Evolutionary conservation across 2,888 invertebrate genomes (phyloP).

Genomic region (Agelastica alni): DNA sequence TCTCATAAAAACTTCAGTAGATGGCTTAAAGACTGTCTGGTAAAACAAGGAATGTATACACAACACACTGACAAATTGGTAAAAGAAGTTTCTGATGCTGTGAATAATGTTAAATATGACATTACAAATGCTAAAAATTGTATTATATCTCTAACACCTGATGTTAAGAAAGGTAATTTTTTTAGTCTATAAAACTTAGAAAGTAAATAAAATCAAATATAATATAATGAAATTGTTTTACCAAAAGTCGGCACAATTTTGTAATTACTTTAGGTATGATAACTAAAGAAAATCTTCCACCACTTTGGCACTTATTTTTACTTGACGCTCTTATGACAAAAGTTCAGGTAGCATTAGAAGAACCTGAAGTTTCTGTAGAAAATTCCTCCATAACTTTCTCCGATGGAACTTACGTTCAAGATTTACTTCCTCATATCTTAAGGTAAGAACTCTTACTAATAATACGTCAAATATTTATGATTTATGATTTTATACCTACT

Average conservation of each 20-base stretch:
- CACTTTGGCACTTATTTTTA: constrained; percentile 73
- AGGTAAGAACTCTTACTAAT: constrained; percentile 37
- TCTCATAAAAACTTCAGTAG: constrained; percentile 82
- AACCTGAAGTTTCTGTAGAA: constrained; percentile 54
- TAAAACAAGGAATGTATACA: constrained; percentile 86
- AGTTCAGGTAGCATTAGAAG: constrained; percentile 67
- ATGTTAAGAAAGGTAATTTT: constrained; percentile 55
- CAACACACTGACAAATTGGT: constrained; percentile 75
- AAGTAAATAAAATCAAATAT: too few relatives aligned
- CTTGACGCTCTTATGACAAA: constrained; percentile 78
- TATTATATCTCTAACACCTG: constrained; percentile 61
- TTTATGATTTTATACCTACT: too few relatives aligned
- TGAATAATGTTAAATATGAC: constrained; percentile 67
- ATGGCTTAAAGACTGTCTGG: constrained; percentile 90
- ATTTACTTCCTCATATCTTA: constrained; percentile 69
- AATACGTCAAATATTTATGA: too few relatives aligned
- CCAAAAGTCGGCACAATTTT: too few relatives aligned
- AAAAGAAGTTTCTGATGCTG: constrained; percentile 72
- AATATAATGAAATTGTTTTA: too few relatives aligned
- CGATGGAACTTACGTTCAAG: constrained; percentile 59
- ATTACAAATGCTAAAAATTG: constrained; percentile 66
- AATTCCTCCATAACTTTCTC: constrained; percentile 44
- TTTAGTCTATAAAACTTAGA: too few relatives aligned
- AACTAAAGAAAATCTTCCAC: constrained; percentile 63
- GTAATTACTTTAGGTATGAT: constrained; percentile 43